Evolutionary conservation across 2,888 invertebrate genomes (phyloP).

Genomic region (Rhagonycha fulva): DNA sequence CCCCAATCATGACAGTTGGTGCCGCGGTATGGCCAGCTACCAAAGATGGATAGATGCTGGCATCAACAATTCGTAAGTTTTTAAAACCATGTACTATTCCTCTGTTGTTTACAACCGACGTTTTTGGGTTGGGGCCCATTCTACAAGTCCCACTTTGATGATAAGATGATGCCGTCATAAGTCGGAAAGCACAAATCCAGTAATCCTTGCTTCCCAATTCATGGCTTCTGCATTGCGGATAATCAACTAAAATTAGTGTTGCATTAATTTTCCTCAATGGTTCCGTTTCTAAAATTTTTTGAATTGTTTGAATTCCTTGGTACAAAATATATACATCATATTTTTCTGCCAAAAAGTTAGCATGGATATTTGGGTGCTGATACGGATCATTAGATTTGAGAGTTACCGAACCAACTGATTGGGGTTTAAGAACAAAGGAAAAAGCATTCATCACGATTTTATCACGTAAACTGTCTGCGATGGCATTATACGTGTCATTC

Average conservation of each 20-base stretch:
- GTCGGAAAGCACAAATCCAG: conserved; percentile 64
- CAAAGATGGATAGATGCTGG: conserved; percentile 66
- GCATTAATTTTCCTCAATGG: conserved; percentile 65
- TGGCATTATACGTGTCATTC: not conserved
- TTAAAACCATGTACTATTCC: conserved; percentile 63
- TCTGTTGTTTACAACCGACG: conserved; percentile 65
- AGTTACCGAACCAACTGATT: conserved; percentile 40
- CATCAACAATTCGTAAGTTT: conserved; percentile 65
- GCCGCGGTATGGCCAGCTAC: conserved; percentile 70
- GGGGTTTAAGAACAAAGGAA: conserved; percentile 37
- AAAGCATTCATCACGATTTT: conserved; percentile 12
- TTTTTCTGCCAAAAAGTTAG: conserved; percentile 55
- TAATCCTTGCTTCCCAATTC: conserved; percentile 64
- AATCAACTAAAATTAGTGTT: conserved; percentile 48
- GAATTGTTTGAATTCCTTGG: conserved; percentile 57
- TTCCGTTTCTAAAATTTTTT: conserved; percentile 52
- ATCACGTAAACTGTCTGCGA: not conserved
- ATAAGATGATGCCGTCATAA: conserved; percentile 64
- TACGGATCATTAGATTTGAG: conserved; percentile 40
- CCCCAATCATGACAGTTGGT: conserved; percentile 69
- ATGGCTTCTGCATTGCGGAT: conserved; percentile 56
- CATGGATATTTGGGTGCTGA: conserved; percentile 43
- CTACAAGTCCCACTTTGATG: conserved; percentile 70
- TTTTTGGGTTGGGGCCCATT: conserved; percentile 66
- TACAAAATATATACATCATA: conserved; percentile 67